A percentile compares a stretch with the other conserved stretches of the same genome.
Evolutionary conservation across 2,797 vertebrate species (phyloP).

Genomic region (Macrochelys suwanniensis): DNA sequence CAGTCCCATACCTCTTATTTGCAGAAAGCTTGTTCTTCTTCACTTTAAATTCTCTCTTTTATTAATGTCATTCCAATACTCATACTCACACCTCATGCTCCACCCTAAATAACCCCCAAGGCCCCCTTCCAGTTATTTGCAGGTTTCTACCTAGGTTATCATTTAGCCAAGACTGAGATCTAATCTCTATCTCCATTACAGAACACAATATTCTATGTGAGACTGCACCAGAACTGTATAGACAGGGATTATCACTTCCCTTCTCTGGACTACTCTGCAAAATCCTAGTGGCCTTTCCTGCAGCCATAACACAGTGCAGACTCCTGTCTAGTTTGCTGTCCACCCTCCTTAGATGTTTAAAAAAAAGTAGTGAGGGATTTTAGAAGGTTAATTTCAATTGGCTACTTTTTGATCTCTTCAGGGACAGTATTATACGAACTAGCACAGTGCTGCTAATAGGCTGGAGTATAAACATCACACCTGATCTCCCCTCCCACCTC

Average conservation of each 20-base stretch:
- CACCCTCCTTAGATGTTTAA: not conserved
- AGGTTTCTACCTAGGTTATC: not conserved
- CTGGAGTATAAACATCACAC: not conserved
- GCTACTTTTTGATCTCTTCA: not conserved
- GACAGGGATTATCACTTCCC: not conserved
- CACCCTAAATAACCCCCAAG: not conserved
- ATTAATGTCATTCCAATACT: constrained; percentile 35
- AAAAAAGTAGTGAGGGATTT: constrained; percentile 1
- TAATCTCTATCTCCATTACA: not conserved
- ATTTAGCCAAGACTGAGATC: not conserved
- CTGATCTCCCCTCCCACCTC: not conserved
- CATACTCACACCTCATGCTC: constrained; percentile 57
- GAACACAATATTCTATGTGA: not conserved
- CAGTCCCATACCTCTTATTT: constrained; percentile 23
- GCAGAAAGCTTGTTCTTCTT: constrained; percentile 56
- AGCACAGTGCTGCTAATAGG: not conserved
- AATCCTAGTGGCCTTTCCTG: not conserved
- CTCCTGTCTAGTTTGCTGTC: not conserved
- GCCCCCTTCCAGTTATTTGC: not conserved
- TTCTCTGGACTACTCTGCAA: not conserved
- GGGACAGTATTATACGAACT: not conserved
- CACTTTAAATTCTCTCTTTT: constrained; percentile 41
- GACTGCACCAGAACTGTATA: not conserved
- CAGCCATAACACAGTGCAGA: rapidly evolving
- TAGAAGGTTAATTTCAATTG: not conserved